Base-by-base conservation (phyloP, 2,797 vertebrate genomes). In the Eupleurogrammus muticus region DNA sequence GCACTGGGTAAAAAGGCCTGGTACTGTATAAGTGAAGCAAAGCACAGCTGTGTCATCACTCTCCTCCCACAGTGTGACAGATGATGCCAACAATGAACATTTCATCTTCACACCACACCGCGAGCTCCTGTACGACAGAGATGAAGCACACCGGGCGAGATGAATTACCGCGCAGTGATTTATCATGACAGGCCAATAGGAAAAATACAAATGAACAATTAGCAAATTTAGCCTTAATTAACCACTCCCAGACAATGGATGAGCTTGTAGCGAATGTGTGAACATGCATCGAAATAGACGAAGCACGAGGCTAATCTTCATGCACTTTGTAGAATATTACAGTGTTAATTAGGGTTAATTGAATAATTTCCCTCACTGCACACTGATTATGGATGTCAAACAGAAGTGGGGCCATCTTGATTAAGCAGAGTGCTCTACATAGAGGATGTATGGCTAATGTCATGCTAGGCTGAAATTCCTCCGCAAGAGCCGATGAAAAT, bases 141-240 rank as follows among this genome's bases (percentile, higher is more conserved):
- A 93, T 85, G 77, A 88, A 93, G 86, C 56, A 59, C 80, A 28
- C 51, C 32, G n/a, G 49, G 52, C 2, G 17, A 80, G 90, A 92
- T 90, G 89, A 88, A 92, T 91, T 83, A 88, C 86, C 5, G 79
- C 75, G 1, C 56, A 10, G 82, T 84, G 86, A 91, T 93, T 90
- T 82, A 91, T 92, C 85, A 89, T 51, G 85, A 90, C 85, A 83
- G 87, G 83, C 83, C 89, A 88, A 90, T 88, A 85, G 81, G 82
- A 90, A 90, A 90, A 91, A 90, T 92, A 91, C 87, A 92, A 91
- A 91, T 92, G 90, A 93, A 91, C 90, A 93, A 93, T 93, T 93
- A 92, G 81, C 86, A 88, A 87, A 91, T 85, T 83, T 89, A 84
- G 70, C 77, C 58, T 87, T 92, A 93, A 93, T 93, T 91, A 92